phyloP scores from a whole-genome alignment of 2,888 invertebrate genomes.

The Andrena minutula region DNA sequence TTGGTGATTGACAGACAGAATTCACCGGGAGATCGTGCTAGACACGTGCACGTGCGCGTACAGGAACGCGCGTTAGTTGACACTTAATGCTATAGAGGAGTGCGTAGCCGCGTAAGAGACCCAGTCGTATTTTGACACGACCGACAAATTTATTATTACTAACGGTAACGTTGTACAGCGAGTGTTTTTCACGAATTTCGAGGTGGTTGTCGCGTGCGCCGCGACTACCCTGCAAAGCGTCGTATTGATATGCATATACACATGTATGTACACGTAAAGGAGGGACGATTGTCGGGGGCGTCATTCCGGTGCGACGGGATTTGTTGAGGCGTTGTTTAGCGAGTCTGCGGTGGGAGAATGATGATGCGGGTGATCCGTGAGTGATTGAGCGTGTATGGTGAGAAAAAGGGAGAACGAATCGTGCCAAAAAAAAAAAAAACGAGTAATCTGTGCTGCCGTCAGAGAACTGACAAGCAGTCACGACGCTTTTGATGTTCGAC shows the following conservation, averaged over 20 bases:
- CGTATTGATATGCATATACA: conserved; percentile 17
- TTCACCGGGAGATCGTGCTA: conserved; percentile 57
- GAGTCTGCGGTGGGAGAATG: conserved; percentile 7
- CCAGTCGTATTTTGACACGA: conserved; percentile 80
- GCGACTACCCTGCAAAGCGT: conserved; percentile 37
- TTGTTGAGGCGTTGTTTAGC: conserved; percentile 60
- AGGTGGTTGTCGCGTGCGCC: conserved; percentile 34
- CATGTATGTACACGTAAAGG: conserved; percentile 34
- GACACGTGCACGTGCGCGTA: conserved; percentile 20
- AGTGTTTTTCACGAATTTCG: conserved; percentile 64
- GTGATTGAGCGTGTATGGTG: neutral
- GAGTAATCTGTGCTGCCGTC: conserved; percentile 42
- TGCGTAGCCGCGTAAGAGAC: conserved; percentile 66
- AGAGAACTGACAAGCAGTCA: conserved; percentile 28
- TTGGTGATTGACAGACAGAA: conserved; percentile 52
- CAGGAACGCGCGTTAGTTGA: conserved; percentile 27
- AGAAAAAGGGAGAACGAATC: conserved; percentile 37
- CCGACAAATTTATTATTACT: conserved; percentile 67
- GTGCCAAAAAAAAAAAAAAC: conserved; percentile 25
- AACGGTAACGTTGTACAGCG: conserved; percentile 64
- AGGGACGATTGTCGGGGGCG: conserved; percentile 45
- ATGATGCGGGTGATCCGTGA: conserved; percentile 15
- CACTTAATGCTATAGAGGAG: conserved; percentile 51
- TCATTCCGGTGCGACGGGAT: conserved; percentile 41
- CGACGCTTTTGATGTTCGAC: conserved; percentile 37